Percentiles rank a stretch among this genome's conserved stretches.
phyloP scores from a whole-genome alignment of 2,797 vertebrate species.

The Ispidina lecontei region DNA sequence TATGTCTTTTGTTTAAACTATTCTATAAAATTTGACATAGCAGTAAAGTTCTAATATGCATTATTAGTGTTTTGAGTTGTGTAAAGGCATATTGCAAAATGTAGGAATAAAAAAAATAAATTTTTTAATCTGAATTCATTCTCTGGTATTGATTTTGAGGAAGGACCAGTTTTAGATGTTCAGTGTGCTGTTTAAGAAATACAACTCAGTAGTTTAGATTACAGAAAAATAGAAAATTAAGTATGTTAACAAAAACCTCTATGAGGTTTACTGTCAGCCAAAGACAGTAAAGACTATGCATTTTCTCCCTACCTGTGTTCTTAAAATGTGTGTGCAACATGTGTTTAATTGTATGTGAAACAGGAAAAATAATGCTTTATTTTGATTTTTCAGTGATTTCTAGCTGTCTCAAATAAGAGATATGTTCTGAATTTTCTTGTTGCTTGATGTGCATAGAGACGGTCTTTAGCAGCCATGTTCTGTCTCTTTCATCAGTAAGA shows the following conservation, averaged over 20 bases:
- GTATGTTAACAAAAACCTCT: background rate
- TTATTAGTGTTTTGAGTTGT: background rate
- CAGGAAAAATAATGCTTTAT: background rate
- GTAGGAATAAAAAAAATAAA: background rate
- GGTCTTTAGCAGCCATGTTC: background rate
- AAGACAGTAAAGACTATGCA: background rate
- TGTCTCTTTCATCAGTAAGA: conserved; percentile 84
- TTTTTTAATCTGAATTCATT: background rate
- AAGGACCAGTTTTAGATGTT: background rate
- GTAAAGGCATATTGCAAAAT: background rate
- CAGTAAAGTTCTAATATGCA: background rate
- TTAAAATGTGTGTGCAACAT: accelerated
- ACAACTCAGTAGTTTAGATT: background rate
- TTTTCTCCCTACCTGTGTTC: background rate
- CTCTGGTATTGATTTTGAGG: background rate
- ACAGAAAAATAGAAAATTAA: background rate
- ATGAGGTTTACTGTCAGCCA: background rate
- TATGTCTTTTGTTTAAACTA: background rate
- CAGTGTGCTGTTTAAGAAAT: background rate
- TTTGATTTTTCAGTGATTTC: background rate
- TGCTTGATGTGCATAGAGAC: background rate
- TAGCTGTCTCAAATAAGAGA: background rate
- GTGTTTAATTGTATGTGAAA: background rate
- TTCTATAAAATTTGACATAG: accelerated
- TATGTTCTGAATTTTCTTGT: background rate